Base-by-base conservation (phyloP, 1,140 invertebrate species). In the Nasonia giraulti region DNA sequence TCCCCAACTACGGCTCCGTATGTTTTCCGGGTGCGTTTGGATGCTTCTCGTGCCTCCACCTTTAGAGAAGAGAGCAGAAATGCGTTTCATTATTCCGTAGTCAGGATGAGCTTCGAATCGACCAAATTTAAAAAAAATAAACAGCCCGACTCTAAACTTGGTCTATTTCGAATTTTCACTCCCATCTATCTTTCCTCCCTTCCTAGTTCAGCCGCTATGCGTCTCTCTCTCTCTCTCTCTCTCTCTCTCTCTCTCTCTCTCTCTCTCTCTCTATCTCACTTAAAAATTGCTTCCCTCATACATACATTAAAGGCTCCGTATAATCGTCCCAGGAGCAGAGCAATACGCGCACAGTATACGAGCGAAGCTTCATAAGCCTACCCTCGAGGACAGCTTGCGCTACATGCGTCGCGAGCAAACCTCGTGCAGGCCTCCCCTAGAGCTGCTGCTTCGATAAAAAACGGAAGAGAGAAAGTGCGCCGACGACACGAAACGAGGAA, bases 201-300 rank as follows among this genome's bases (percentile, higher is more conserved):
- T 33, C 6, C 73, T 11, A 40, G 20, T 20, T 75, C 37, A 17
- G 14, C 37, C 20, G 37, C 10, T 47, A 27, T 27, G 27, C 27
- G 27, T 27, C 27, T 27, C 27, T 27, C 27, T 27, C 27, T 27
- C 27, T 27, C 27, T 2, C 27, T 27, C 27, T 27, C 27, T 27
- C 27, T 27, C 27, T 27, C 27, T 27, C 27, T 27, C 27, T 27
- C 27, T 27, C 27, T 27, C 27, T 27, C 27, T 27, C 27, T 27
- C 27, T 27, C 27, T 27, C 27, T 27, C 27, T 27, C 27, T 27
- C 27, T 27, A 0, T 27, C 27, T 27, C 27, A 1, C 79, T 82
- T n/a, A 83, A 76, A 83, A 69, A 77, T 83, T 68, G 23, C 75
- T 50, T 31, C 44, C 55, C 47, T 69, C 50, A 40, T 77, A 33